Conservation (phyloP, 1,140 invertebrate genomes). For the Thaumatotibia leucotreta region DNA sequence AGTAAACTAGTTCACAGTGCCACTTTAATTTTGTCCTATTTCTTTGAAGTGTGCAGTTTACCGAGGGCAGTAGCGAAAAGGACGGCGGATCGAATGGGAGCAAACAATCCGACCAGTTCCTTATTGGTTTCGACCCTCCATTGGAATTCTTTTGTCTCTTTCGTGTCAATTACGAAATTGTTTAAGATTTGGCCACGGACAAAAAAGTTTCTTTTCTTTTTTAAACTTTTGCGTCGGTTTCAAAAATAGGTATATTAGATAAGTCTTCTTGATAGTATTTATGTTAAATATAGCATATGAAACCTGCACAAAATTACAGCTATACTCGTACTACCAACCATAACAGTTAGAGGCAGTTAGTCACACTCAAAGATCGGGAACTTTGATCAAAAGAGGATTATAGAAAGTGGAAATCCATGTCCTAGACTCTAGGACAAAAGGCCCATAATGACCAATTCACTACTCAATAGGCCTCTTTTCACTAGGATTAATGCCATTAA, state of each 20-base stretch:
- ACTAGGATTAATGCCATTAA: conserved; percentile 11
- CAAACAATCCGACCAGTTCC: not conserved
- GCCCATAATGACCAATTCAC: conserved; percentile 7
- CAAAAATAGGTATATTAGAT: not conserved
- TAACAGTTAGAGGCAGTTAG: not conserved
- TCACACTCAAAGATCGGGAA: not conserved
- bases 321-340: too few relatives aligned
- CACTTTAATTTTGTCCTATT: conserved; percentile 8
- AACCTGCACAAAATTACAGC: too few relatives aligned
- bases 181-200: not conserved
- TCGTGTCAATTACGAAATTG: conserved; percentile 13
- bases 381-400: not conserved
- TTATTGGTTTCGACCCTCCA: conserved; percentile 5
- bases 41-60: conserved; percentile 7
- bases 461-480: conserved; percentile 6
- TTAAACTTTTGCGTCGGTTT: not conserved
- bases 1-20: not conserved
- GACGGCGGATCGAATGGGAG: not conserved
- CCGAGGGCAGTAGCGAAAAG: not conserved
- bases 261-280: too few relatives aligned
- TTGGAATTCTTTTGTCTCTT: conserved; percentile 10
- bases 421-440: not conserved
- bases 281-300: too few relatives aligned
- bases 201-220: not conserved
- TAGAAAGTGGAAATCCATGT: conserved; percentile 12